phyloP scores from a whole-genome alignment of 2,113 vertebrate species.

The Daphoenositta chrysoptera region DNA sequence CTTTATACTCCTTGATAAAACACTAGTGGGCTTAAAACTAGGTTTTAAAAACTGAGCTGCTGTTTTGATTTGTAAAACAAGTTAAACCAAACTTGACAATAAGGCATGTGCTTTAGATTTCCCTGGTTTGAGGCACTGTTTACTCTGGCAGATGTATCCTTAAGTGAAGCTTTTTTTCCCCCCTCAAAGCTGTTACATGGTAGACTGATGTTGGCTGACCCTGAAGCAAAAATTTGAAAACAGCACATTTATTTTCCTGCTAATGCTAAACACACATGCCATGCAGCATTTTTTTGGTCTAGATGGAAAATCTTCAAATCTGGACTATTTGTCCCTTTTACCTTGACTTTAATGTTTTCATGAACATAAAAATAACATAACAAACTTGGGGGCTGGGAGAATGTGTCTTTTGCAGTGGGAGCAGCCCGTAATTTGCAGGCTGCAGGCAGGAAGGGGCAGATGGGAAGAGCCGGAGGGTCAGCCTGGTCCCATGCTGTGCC shows the following conservation, averaged over 20 bases:
- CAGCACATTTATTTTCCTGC: constrained; percentile 71
- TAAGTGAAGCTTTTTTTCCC: constrained; percentile 60
- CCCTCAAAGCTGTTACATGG: constrained; percentile 66
- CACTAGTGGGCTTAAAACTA: constrained; percentile 60
- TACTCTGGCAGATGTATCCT: constrained; percentile 71
- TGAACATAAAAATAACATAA: constrained; percentile 34
- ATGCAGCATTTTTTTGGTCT: constrained; percentile 56
- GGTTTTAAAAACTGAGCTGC: constrained; percentile 62
- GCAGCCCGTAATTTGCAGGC: constrained; percentile 1
- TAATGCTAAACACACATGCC: constrained; percentile 64
- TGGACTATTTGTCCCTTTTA: constrained; percentile 56
- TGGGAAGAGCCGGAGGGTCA: background rate
- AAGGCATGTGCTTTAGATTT: constrained; percentile 76
- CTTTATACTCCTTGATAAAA: constrained; percentile 51
- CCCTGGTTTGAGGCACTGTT: constrained; percentile 71
- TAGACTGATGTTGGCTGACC: constrained; percentile 67
- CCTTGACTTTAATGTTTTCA: constrained; percentile 34
- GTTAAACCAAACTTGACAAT: constrained; percentile 74
- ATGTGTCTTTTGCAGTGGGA: background rate
- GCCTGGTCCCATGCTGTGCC: fast-evolving
- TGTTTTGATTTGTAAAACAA: constrained; percentile 71
- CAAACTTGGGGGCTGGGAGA: background rate
- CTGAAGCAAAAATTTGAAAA: constrained; percentile 71
- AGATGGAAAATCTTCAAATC: constrained; percentile 60
- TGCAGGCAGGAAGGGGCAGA: background rate